Evolutionary conservation across 2,888 invertebrate genomes (phyloP), one percentile per base, ranked within the genome.

Genomic region (Caenorhabditis angaria): DNA sequence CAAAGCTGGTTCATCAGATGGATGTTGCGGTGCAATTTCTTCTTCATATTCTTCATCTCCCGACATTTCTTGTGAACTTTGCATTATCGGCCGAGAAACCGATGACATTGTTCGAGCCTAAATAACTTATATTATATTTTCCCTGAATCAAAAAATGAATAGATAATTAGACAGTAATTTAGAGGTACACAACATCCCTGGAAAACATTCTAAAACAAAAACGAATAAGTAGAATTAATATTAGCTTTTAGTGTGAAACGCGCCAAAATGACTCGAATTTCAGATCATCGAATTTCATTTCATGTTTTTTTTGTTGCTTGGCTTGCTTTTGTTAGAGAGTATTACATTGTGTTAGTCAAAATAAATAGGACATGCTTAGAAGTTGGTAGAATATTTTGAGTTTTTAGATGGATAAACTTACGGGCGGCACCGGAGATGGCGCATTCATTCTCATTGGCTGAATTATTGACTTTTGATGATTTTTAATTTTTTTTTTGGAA

Each of bases 11-110:
- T 67, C 68, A 32, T 61, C 74, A 68, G 59, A 65, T 3, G 62
- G 65, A 18, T 70, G 69, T 24, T 67, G 41, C 12, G 67, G 73
- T 57, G 69, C 77, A 53, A 65, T 57, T 47, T 70, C 77, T 63
- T 77, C 76, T 20, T 80, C 82, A 54, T 79, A 71, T 27, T 76
- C 77, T 10, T 76, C 85, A 18, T 85, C 77, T 60, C 83, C 85
- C 10, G 83, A 83, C n/a, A 86, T 76, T 32, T 85, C 85, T 69
- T 85, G 85, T 8, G 86, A 86, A 8, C 82, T 82, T 64, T 85
- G 84, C 64, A 78, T 51, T 29, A 73, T 66, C 18, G 83, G 83
- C 50, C 71, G 70, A 29, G 80, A 76, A 47, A 69, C 76, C 29
- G 75, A 74, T 18, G 80, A 80, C 41, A 73, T 68, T 53, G 71